Evolutionary conservation across 2,113 vertebrate species (phyloP).

Genomic region (Halichoeres trimaculatus): DNA sequence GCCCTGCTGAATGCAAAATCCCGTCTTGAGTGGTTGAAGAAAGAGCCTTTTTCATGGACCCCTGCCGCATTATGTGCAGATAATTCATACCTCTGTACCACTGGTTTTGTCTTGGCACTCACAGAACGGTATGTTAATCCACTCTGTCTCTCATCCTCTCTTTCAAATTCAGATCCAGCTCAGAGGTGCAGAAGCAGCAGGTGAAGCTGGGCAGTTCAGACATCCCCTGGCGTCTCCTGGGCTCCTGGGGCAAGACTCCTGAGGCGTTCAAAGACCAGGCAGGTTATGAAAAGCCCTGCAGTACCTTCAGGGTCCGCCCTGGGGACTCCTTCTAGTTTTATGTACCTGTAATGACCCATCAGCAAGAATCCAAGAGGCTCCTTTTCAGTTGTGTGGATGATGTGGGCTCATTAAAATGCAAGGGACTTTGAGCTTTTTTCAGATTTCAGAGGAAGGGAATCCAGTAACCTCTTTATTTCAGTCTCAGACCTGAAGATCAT

Average conservation of each 20-base stretch:
- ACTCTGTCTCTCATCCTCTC: constrained; percentile 2
- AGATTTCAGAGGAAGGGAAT: not conserved
- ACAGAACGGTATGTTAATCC: not conserved
- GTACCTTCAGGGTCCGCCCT: constrained; percentile 11
- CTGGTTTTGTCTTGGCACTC: not conserved
- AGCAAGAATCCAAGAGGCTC: not conserved
- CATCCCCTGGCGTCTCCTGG: not conserved
- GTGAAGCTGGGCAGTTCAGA: constrained; percentile 3
- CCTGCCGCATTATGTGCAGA: not conserved
- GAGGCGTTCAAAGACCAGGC: constrained; percentile 33
- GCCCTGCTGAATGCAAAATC: not conserved
- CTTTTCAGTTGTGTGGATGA: not conserved
- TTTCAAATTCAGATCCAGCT: not conserved
- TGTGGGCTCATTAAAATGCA: not conserved
- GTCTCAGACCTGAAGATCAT: not conserved
- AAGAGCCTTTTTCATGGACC: not conserved
- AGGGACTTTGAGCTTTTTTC: not conserved
- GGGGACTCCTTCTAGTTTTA: constrained; percentile 16
- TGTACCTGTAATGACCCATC: not conserved
- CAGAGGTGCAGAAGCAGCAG: constrained; percentile 1
- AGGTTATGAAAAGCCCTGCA: constrained; percentile 28
- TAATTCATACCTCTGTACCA: not conserved
- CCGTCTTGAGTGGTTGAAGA: not conserved
- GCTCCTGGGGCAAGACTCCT: constrained; percentile 15
- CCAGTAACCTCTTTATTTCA: not conserved